These are phyloP conservation scores for Pica pica DNA, from an alignment of 2,113 vertebrate species.

Conservation along the genomic window DNA sequence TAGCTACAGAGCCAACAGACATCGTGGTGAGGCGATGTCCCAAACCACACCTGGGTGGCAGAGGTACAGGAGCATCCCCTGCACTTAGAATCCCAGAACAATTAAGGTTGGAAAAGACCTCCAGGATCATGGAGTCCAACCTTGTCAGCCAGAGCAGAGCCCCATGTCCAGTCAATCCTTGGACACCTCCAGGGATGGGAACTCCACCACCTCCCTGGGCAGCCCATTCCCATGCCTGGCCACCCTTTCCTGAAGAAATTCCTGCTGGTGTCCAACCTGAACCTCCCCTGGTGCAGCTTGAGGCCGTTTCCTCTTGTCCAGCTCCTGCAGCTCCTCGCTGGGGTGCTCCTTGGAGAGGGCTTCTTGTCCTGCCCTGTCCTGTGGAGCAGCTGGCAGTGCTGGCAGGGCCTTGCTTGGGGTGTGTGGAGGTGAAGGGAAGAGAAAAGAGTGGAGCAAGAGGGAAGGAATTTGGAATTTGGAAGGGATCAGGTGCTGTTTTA, in stretches of 20 bases:
- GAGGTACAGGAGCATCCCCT: not conserved
- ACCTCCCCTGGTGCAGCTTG: not conserved
- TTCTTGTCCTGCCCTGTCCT: not conserved
- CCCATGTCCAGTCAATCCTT: not conserved
- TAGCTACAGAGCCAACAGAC: not conserved
- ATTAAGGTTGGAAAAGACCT: not conserved
- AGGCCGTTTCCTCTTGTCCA: not conserved
- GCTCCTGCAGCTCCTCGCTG: not conserved
- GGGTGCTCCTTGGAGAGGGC: not conserved
- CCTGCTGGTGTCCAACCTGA: not conserved
- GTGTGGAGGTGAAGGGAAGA: not conserved
- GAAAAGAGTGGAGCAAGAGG: not conserved
- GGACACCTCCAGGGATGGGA: not conserved
- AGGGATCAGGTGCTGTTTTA: not conserved
- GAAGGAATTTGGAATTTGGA: not conserved
- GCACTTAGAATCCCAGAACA: not conserved
- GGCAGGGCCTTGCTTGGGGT: not conserved
- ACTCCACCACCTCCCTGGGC: not conserved
- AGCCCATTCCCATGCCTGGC: not conserved
- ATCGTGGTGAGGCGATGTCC: not conserved
- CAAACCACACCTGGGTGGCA: not conserved
- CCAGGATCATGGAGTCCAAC: not conserved
- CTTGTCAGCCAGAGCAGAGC: not conserved
- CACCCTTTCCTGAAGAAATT: not conserved
- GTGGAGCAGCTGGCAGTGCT: rapidly evolving